Evolutionary conservation across 2,888 invertebrate genomes (phyloP), one percentile per base, ranked within the genome.

Genomic region (Belgica antarctica): DNA sequence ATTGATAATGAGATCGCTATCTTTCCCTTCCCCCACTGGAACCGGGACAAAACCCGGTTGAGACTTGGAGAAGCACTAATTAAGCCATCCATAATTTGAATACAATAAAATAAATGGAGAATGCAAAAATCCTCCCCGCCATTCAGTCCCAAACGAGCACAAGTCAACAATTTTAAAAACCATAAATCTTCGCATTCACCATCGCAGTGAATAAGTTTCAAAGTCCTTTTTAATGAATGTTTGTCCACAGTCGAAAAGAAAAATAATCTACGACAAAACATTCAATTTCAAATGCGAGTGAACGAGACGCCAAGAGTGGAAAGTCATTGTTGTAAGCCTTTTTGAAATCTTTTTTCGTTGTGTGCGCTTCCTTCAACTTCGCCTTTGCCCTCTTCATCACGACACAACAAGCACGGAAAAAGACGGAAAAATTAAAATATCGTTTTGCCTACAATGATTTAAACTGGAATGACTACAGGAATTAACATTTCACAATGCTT

Each of bases 401-500:
- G 52, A 52, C n/a, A n/a, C n/a, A 52, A 52, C 46, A 25, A 65
- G 46, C 27, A n/a, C n/a, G 27, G 27, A 10, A 41, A 31, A n/a
- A n/a, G n/a, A 41, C 41, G 22, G 34, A 59, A 28, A 62, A 62
- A 47, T 65, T 65, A 65, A 65, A 65, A 65, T 65, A 47, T 65
- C 65, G 65, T 65, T 63, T 10, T 63, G 41, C 41, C 65, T 47
- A 15, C 27, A 22, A 65, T 65, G 47, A 65, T 65, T 65, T 65
- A 25, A 65, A 47, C 47, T 31, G 57, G 57, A 52, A 68, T 31
- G 57, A 68, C 68, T 68, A 68, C 17, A 68, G 68, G 57, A 57
- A 68, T 68, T 57, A 68, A 57, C 68, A 28, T 68, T 34, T 57
- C 68, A 66, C 68, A 65, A 24, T 65, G 27, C 65, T 65, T 17